A percentile compares a stretch with the other conserved stretches of the same genome.
Conservation (phyloP, 2,797 vertebrate genomes). For the Microchirus variegatus region DNA sequence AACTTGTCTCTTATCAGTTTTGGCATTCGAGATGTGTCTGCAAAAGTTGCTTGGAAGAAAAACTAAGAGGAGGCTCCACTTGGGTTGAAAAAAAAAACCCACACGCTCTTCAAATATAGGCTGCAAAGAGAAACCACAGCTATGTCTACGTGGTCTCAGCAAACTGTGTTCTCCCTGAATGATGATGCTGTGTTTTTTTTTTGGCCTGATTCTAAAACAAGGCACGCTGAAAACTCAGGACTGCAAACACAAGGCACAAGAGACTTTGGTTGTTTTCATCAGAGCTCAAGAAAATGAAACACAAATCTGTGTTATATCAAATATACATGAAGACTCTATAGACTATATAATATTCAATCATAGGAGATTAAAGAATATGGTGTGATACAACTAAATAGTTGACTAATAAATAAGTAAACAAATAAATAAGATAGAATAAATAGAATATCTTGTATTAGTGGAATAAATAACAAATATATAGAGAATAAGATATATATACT, state of each 20-base stretch:
- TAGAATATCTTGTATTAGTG: too few species aligned
- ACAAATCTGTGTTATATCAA: too few species aligned
- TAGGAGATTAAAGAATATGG: too few species aligned
- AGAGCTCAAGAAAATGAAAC: not conserved
- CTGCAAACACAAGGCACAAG: too few species aligned
- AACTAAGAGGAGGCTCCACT: constrained; percentile 47
- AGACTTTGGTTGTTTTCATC: not conserved
- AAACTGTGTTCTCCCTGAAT: constrained; percentile 46
- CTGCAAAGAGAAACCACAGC: constrained; percentile 51
- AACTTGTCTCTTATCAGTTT: constrained; percentile 4
- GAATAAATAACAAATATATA: too few species aligned
- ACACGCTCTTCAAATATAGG: constrained; percentile 56
- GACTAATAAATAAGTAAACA: too few species aligned
- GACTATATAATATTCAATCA: too few species aligned
- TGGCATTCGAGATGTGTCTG: constrained; percentile 22
- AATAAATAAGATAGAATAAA: too few species aligned
- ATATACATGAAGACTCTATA: too few species aligned
- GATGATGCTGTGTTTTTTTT: constrained; percentile 41
- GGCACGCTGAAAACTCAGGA: constrained; percentile 15
- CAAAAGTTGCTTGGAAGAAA: constrained; percentile 33
- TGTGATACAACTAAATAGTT: too few species aligned
- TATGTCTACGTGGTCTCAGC: constrained; percentile 54
- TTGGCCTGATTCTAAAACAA: constrained; percentile 32
- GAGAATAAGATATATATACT: too few species aligned
- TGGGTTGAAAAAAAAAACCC: constrained; percentile 47